Evolutionary conservation across 1,140 invertebrate species (phyloP), one percentile per base, ranked within the genome.

Genomic region (Heliothis virescens): DNA sequence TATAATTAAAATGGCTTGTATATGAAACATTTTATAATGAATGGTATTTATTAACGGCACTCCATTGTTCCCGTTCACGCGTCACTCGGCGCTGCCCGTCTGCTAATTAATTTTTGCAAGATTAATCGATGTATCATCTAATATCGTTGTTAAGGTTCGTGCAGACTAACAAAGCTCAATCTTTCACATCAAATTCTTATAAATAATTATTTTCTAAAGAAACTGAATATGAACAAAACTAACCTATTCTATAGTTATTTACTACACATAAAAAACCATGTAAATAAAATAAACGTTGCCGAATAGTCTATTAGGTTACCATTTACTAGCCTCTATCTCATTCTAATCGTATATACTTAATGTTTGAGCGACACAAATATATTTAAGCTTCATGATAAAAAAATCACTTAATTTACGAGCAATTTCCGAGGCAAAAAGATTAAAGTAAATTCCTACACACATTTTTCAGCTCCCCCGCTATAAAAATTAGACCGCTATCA

Each of bases 71-170:
- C 50, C 34, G 50, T 47, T 71, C 60, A 65, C 62, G 63, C 62
- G 75, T 65, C 75, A 67, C 48, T 67, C 34, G 48, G 48, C 26
- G 29, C 62, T 67, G 75, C 48, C 75, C 59, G 62, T 77, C 52
- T 18, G 15, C 62, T 67, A 77, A 77, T 77, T 77, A 77, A 77
- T 67, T 77, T 77, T 77, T 67, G 75, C 62, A 77, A 67, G 63
- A 77, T 77, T 77, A 77, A 77, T 77, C 60, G 59, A 74, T 16
- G 55, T 76, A 76, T 73, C 62, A 41, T 52, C 73, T 72, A 72
- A 72, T 72, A 72, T 72, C 63, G 34, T 47, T 57, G 10, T 72
- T 57, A 57, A 72, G 69, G 69, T 50, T 55, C 50, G 5, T 72
- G 18, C 69, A 72, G 63, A 67, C 63, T 41, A 21, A 67, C 63